Percentiles rank a stretch among this genome's conserved stretches.
Evolutionary conservation across 1,140 invertebrate species (phyloP).

Genomic region (Lepidotrigona ventralis): DNA sequence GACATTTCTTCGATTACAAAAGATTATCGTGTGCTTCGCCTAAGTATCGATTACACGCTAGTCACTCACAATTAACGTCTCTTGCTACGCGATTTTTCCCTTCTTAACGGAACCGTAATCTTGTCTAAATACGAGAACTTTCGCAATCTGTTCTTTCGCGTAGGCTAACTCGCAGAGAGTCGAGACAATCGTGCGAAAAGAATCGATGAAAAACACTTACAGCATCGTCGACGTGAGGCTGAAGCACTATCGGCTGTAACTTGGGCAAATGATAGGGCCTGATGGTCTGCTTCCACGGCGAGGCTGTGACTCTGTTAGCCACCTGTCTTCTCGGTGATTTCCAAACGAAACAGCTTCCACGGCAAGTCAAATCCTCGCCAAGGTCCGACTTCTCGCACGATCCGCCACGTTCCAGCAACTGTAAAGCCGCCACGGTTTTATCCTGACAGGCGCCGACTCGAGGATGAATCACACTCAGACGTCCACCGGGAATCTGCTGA

Average conservation of each 20-base stretch:
- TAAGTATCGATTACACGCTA: background rate
- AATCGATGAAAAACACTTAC: slow-evolving; percentile 35
- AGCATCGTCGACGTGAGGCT: slow-evolving; percentile 40
- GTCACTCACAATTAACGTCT: background rate
- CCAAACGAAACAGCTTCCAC: slow-evolving; percentile 68
- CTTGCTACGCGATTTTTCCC: background rate
- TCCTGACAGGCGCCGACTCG: slow-evolving; percentile 10
- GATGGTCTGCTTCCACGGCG: slow-evolving; percentile 72
- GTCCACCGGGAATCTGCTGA: slow-evolving; percentile 14
- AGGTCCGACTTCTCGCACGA: slow-evolving; percentile 38
- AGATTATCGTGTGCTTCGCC: background rate
- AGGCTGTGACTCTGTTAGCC: slow-evolving; percentile 74
- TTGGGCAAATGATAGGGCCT: slow-evolving; percentile 72
- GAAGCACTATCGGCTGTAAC: slow-evolving; percentile 55
- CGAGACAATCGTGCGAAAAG: background rate
- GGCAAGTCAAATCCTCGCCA: slow-evolving; percentile 62
- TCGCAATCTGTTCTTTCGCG: background rate
- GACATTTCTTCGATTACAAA: background rate
- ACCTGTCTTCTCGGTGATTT: slow-evolving; percentile 65
- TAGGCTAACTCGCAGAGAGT: background rate
- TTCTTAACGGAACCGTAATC: background rate
- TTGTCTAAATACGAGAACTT: background rate
- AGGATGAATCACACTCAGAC: slow-evolving; percentile 26
- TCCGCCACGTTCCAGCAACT: background rate
- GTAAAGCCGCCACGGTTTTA: slow-evolving; percentile 9